Evolutionary conservation across 2,888 invertebrate genomes (phyloP).

Genomic region (Anorthoa munda): DNA sequence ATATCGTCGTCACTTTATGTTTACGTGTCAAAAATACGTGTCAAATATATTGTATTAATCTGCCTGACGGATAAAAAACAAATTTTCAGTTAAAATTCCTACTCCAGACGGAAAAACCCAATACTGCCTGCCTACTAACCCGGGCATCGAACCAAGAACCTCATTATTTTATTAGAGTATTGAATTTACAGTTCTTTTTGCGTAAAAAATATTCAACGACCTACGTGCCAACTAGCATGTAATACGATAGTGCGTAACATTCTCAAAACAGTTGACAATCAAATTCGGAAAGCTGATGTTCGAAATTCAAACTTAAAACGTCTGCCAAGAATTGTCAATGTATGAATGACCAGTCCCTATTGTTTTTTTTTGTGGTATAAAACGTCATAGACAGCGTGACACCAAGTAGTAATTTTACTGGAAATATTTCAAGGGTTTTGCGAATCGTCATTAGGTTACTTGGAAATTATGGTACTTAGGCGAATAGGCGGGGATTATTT

Average conservation of each 20-base stretch:
- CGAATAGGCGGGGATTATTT: not conserved
- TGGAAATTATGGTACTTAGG: not conserved
- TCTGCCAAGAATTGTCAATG: conserved; percentile 39
- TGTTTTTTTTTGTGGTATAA: conserved; percentile 14
- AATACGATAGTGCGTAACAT: not conserved
- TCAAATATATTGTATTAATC: too few species aligned
- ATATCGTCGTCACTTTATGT: too few species aligned
- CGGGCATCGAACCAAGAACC: too few species aligned
- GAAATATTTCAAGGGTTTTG: conserved; percentile 4
- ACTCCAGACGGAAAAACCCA: too few species aligned
- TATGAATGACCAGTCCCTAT: not conserved
- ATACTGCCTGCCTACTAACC: too few species aligned
- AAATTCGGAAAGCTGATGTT: conserved; percentile 37
- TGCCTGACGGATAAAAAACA: too few species aligned
- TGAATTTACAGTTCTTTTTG: not conserved
- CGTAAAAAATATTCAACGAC: not conserved
- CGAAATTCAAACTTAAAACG: not conserved
- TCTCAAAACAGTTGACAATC: conserved; percentile 28
- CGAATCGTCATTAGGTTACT: not conserved
- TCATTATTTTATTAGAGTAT: too few species aligned
- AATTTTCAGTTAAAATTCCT: too few species aligned
- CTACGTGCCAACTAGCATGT: conserved; percentile 48
- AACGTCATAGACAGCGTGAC: conserved; percentile 4
- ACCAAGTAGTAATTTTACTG: not conserved
- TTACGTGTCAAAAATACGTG: too few species aligned